Evolutionary conservation across 2,888 invertebrate genomes (phyloP).

Genomic region (Uloborus plumipes): DNA sequence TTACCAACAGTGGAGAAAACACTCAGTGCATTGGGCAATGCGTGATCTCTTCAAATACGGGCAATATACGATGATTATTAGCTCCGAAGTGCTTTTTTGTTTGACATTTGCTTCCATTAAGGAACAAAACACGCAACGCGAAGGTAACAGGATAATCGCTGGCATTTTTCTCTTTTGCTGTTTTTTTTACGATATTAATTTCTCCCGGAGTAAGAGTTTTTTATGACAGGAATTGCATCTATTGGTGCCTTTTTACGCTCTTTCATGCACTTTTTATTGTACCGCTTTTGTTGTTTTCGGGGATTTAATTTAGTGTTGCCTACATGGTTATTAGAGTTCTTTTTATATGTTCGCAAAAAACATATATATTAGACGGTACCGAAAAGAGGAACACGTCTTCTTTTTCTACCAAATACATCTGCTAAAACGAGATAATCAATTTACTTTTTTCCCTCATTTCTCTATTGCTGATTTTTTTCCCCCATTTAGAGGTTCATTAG

Average conservation of each 20-base stretch:
- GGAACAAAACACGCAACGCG: constrained; percentile 19
- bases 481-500: not conserved
- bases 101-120: constrained; percentile 22
- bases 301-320: constrained; percentile 5
- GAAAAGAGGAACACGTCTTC: not conserved
- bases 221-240: not conserved
- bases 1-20: too few species aligned
- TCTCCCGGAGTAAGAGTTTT: not conserved
- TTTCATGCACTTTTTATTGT: constrained; percentile 4
- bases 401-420: not conserved
- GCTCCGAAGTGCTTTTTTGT: constrained; percentile 15
- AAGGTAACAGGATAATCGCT: constrained; percentile 49
- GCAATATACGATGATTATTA: constrained; percentile 23
- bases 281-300: not conserved
- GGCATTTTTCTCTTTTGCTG: not conserved
- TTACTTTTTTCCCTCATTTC: not conserved
- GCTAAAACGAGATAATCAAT: not conserved
- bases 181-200: not conserved
- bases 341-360: constrained; percentile 4
- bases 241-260: not conserved
- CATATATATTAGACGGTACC: not conserved
- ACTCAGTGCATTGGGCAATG: constrained; percentile 8
- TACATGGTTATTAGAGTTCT: constrained; percentile 6
- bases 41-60: constrained; percentile 17
- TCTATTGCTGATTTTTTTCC: not conserved